phyloP scores from a whole-genome alignment of 2,888 invertebrate species.

The Neoascia interrupta region DNA sequence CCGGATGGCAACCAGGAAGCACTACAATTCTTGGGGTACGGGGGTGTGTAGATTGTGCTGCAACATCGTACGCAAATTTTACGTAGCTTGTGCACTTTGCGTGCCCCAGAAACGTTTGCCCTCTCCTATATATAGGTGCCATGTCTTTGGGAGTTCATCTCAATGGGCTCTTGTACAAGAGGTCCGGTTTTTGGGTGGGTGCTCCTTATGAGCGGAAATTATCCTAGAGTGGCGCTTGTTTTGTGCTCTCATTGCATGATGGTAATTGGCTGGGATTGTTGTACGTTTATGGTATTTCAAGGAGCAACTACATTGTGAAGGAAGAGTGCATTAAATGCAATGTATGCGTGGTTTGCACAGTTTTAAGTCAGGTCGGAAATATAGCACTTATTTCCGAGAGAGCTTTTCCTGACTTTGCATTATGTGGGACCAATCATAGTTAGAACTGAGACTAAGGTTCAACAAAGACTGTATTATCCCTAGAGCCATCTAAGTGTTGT shows the following conservation, averaged over 20 bases:
- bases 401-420: no score
- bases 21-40: no score
- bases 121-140: background rate
- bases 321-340: no score
- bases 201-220: background rate
- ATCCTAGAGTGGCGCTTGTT: background rate
- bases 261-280: conserved; percentile 5
- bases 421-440: no score
- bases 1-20: conserved; percentile 39
- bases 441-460: no score
- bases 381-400: no score
- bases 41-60: background rate
- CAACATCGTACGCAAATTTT: conserved; percentile 13
- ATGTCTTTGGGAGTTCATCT: conserved; percentile 1
- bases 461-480: no score
- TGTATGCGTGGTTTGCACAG: no score
- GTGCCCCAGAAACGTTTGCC: conserved; percentile 19
- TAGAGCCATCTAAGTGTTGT: no score
- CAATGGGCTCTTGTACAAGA: background rate
- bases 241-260: background rate
- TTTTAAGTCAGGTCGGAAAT: no score
- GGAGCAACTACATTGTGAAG: no score
- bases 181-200: background rate
- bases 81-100: conserved; percentile 21
- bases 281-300: no score